Percentiles rank a stretch among this genome's conserved stretches.
phyloP scores from a whole-genome alignment of 2,888 invertebrate species.

The Eulithis testata region DNA sequence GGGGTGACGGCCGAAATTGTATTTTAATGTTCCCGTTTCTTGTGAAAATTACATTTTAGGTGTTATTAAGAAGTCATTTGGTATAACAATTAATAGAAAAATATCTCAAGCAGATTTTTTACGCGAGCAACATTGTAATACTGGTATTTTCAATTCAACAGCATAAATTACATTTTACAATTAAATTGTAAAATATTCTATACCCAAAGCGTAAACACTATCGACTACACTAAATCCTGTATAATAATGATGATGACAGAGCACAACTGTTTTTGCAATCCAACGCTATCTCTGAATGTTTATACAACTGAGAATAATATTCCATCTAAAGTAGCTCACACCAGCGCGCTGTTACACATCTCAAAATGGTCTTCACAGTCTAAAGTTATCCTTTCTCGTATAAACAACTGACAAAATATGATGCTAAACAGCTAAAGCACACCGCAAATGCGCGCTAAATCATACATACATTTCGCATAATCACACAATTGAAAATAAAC shows the following conservation, averaged over 20 bases:
- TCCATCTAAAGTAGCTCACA: neutral
- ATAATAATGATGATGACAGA: neutral
- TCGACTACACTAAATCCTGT: neutral
- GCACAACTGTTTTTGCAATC: neutral
- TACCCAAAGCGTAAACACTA: neutral
- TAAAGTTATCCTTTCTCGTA: constrained; percentile 10
- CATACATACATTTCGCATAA: constrained; percentile 41
- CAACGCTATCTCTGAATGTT: neutral
- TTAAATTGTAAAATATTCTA: neutral
- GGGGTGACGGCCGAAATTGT: constrained; percentile 31
- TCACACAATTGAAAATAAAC: constrained; percentile 44
- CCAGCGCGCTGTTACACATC: constrained; percentile 2
- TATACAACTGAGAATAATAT: neutral
- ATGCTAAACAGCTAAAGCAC: constrained; percentile 30
- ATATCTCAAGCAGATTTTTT: constrained; percentile 8
- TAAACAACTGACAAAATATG: constrained; percentile 31
- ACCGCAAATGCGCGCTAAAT: constrained; percentile 30
- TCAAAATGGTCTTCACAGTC: constrained; percentile 14
- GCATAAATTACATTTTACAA: neutral
- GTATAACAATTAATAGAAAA: constrained; percentile 16
- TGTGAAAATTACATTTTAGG: constrained; percentile 29
- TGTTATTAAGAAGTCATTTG: constrained; percentile 22
- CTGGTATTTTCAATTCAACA: neutral
- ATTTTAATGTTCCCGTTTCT: constrained; percentile 30
- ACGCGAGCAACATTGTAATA: neutral